These are phyloP conservation scores for Heterodera carotae DNA, from an alignment of 1,140 invertebrate species.

Conservation along the genomic window DNA sequence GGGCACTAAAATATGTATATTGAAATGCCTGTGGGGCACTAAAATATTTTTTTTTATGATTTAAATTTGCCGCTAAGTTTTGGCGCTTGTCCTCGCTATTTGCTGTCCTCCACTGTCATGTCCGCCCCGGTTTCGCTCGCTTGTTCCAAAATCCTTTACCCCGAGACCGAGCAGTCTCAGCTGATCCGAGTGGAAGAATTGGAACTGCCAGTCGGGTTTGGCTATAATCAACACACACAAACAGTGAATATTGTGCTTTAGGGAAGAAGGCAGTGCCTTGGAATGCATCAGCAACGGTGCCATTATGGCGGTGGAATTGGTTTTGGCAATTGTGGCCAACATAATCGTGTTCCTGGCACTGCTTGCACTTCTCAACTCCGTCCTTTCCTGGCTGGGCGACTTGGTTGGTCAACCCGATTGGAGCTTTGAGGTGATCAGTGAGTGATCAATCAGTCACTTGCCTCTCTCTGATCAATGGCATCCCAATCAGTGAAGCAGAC, in stretches of 20 bases:
- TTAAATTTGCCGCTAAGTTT: constrained; percentile 68
- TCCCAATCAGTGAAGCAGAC: too few species aligned
- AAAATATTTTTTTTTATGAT: neutral
- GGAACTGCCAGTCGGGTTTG: constrained; percentile 56
- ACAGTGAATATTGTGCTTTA: neutral
- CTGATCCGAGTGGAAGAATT: constrained; percentile 67
- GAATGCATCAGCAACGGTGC: constrained; percentile 74
- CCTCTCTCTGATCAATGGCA: neutral
- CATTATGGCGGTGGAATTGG: constrained; percentile 77
- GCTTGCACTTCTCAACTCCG: constrained; percentile 79
- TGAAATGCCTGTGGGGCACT: neutral
- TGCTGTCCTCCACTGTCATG: constrained; percentile 61
- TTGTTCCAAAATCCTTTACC: constrained; percentile 55
- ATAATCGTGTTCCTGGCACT: constrained; percentile 87
- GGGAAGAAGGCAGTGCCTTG: constrained; percentile 46
- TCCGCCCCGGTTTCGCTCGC: constrained; percentile 61
- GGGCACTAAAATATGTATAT: too few species aligned
- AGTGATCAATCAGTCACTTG: neutral
- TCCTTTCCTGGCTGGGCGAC: constrained; percentile 78
- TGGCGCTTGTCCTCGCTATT: constrained; percentile 77
- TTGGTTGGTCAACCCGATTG: constrained; percentile 72
- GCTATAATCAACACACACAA: neutral
- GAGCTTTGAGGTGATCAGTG: constrained; percentile 41
- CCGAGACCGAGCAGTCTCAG: constrained; percentile 71
- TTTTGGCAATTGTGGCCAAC: constrained; percentile 85